Conservation (phyloP, 1,140 invertebrate species). For the Phymorhynchus buccinoides region DNA sequence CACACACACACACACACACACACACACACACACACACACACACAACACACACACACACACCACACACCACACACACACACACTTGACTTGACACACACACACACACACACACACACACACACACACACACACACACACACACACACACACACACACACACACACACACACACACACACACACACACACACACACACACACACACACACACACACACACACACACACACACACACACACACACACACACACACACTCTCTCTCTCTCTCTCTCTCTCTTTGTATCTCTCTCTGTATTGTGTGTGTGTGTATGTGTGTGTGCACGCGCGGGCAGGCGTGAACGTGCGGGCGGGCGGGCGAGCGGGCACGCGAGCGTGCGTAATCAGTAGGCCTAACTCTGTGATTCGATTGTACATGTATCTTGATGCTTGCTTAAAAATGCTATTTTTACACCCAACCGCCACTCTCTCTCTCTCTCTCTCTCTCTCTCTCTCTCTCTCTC, state of each 20-base stretch:
- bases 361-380: background rate
- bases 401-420: background rate
- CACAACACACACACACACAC: no score
- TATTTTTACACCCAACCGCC: no score
- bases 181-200: background rate
- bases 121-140: background rate
- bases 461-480: no score
- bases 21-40: no score
- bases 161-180: background rate
- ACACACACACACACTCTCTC: background rate
- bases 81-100: no score
- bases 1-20: no score
- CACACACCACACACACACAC: no score
- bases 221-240: no score
- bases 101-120: background rate
- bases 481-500: no score
- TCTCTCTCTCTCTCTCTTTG: background rate
- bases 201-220: background rate
- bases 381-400: background rate
- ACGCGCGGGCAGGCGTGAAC: background rate
- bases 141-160: background rate
- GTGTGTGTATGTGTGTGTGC: background rate
- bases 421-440: no score
- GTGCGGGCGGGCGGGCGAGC: background rate
- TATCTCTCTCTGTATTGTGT: background rate